Conservation (phyloP, 2,888 invertebrate genomes). For the Drosophila niveifrons region DNA sequence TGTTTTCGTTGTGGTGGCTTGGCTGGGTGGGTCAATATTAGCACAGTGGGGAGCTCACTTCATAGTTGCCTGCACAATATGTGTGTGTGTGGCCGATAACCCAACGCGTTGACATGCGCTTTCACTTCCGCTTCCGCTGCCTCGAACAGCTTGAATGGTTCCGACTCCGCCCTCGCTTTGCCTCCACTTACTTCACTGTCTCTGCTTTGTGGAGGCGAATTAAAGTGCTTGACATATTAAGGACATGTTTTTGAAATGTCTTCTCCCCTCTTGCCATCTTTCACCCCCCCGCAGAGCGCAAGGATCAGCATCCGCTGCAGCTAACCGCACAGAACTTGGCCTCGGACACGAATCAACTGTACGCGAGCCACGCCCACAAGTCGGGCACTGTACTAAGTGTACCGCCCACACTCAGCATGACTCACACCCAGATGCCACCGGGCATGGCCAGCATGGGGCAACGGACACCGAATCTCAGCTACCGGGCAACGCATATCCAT, state of each 20-base stretch:
- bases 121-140: conserved; percentile 53
- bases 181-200: background rate
- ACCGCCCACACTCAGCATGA: conserved; percentile 78
- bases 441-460: conserved; percentile 75
- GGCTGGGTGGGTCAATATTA: conserved; percentile 42
- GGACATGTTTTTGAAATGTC: conserved; percentile 5
- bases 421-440: conserved; percentile 80
- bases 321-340: conserved; percentile 79
- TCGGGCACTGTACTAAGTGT: conserved; percentile 70
- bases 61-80: conserved; percentile 56
- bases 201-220: background rate
- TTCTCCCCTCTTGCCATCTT: no score
- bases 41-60: conserved; percentile 26
- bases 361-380: conserved; percentile 54
- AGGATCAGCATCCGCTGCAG: conserved; percentile 79
- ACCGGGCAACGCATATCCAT: conserved; percentile 52
- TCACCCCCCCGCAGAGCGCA: conserved; percentile 72
- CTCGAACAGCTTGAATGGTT: conserved; percentile 19
- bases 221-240: conserved; percentile 31
- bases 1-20: background rate
- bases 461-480: conserved; percentile 71
- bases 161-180: background rate
- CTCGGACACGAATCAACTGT: conserved; percentile 73
- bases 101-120: conserved; percentile 61
- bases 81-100: conserved; percentile 54